These are phyloP conservation scores for Euthynnus affinis DNA, from an alignment of 2,797 vertebrate species.

Conservation along the genomic window DNA sequence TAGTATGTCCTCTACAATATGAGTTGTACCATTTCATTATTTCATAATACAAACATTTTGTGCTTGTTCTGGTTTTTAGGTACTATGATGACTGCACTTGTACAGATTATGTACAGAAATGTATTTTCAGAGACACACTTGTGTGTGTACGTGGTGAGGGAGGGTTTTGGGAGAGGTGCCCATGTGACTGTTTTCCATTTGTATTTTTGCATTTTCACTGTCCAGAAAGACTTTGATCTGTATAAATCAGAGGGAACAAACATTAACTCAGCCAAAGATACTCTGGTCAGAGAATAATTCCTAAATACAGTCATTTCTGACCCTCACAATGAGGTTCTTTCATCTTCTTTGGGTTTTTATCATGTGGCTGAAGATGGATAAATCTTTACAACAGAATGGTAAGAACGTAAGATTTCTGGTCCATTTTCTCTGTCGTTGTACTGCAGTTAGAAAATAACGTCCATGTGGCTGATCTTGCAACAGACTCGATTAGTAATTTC, in stretches of 20 bases:
- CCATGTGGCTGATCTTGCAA: too few relatives aligned
- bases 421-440: background rate
- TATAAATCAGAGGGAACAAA: background rate
- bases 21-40: too few relatives aligned
- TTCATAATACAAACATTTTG: background rate
- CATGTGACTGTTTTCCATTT: background rate
- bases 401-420: background rate
- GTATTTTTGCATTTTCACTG: background rate
- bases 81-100: too few relatives aligned
- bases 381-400: conserved; percentile 4
- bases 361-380: background rate
- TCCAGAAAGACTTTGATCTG: background rate
- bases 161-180: background rate
- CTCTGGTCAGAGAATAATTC: background rate
- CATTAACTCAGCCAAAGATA: too few relatives aligned
- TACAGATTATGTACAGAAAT: too few relatives aligned
- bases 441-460: background rate
- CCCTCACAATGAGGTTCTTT: background rate
- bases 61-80: background rate
- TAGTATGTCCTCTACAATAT: too few relatives aligned
- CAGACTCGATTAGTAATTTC: too few relatives aligned
- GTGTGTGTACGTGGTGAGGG: background rate
- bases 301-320: background rate
- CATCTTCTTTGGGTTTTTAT: background rate
- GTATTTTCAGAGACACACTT: too few relatives aligned